These are phyloP conservation scores for Thumatha senex DNA, from an alignment of 2,888 invertebrate genomes.

Conservation along the genomic window DNA sequence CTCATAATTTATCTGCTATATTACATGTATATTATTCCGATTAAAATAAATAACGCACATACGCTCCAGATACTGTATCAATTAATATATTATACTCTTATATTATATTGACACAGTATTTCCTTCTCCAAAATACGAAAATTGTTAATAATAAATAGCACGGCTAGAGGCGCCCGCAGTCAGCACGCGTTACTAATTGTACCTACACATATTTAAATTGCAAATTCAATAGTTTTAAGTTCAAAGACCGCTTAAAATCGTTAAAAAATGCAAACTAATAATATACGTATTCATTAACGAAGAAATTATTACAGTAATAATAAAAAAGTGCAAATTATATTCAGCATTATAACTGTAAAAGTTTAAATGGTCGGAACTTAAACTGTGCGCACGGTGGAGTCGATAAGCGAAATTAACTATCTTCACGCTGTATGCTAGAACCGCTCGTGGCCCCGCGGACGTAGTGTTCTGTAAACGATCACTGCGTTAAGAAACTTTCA, in stretches of 20 bases:
- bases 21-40: constrained; percentile 1
- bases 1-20: neutral
- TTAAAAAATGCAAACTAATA: constrained; percentile 30
- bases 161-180: constrained; percentile 18
- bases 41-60: constrained; percentile 3
- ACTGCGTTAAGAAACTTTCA: too few relatives aligned
- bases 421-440: too few relatives aligned
- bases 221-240: constrained; percentile 15
- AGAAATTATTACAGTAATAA: constrained; percentile 16
- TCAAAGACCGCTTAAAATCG: constrained; percentile 33
- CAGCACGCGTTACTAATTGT: constrained; percentile 34
- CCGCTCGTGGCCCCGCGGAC: too few relatives aligned
- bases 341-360: neutral
- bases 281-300: constrained; percentile 26
- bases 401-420: too few relatives aligned
- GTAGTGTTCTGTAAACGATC: too few relatives aligned
- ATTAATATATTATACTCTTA: neutral
- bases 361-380: neutral
- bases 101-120: neutral
- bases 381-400: too few relatives aligned
- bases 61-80: constrained; percentile 3
- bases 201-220: constrained; percentile 26
- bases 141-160: neutral
- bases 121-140: neutral
- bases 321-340: neutral